Evolutionary conservation across 2,113 vertebrate genomes (phyloP), one percentile per base, ranked within the genome.

Genomic region (Miniopterus natalensis): DNA sequence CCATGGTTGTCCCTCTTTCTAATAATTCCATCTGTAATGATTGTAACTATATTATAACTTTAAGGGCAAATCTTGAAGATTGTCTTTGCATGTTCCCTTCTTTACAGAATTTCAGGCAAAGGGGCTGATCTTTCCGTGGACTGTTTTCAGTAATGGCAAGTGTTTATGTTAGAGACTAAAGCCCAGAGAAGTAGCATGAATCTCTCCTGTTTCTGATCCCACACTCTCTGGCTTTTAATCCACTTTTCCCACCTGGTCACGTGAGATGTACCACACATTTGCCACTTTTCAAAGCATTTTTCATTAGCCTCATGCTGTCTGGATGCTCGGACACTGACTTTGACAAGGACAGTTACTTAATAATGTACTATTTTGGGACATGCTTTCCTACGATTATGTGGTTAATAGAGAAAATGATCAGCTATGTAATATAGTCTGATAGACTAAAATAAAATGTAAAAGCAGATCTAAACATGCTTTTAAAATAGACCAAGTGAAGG

Each of bases 401-500:
- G 25, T 90, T 85, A 85, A 61, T 53, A 61, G 49, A 6, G 78
- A 95, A 90, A 96, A 80, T 8, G 3, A 61, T 66, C 10, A 63
- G 73, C 12, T 66, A 31, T 71, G 42, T 42, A 61, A 75, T 55
- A 71, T 66, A 84, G 53, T 84, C 23, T 51, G 3, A 78, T 59
- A n/a, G 47, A 77, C 40, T 45, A 71, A 94, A 92, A 85, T 71
- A 93, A 74, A 93, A 40, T 85, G 74, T 51, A 88, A 88, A 90
- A 94, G 2, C 10, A 66, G 1, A 74, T 92, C 13, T 77, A 77
- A 97, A 57, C 21, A 2, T 51, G 49, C 13, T 71, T 84, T 95
- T 71, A 63, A 95, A 96, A 79, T 4, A 45, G 29, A 84, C 59
- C 45, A 74, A 86, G 29, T 75, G 20, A 78, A 80, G 31, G 25